phyloP scores from a whole-genome alignment of 2,113 vertebrate genomes.

The Glaucomys volans region DNA sequence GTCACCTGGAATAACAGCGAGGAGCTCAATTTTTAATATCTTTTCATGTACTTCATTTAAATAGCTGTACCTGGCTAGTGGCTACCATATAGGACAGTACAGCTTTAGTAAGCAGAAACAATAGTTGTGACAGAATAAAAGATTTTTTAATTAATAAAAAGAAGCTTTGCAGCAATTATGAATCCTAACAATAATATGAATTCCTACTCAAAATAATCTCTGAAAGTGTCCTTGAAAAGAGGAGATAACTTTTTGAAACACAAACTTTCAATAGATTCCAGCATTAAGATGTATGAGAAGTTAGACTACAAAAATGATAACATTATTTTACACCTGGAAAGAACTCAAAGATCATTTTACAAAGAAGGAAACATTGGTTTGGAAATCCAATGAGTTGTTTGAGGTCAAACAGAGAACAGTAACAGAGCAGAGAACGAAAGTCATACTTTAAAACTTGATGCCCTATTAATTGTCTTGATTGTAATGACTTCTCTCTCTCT shows the following conservation, averaged over 20 bases:
- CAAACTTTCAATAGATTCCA: not conserved
- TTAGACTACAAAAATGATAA: not conserved
- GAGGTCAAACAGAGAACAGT: not conserved
- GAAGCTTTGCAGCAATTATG: not conserved
- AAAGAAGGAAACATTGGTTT: not conserved
- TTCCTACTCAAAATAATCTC: not conserved
- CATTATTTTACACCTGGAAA: slow-evolving; percentile 31
- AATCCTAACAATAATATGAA: not conserved
- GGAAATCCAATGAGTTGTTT: not conserved
- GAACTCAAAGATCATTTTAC: not conserved
- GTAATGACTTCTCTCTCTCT: not conserved
- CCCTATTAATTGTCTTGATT: slow-evolving; percentile 1
- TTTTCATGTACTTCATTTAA: not conserved
- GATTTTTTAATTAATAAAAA: slow-evolving; percentile 49
- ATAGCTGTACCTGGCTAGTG: not conserved
- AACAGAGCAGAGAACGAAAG: not conserved
- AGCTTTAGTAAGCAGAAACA: not conserved
- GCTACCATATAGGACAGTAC: not conserved
- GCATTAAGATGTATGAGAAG: not conserved
- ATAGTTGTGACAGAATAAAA: not conserved
- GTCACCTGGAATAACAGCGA: too few species aligned
- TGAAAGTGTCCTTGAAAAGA: not conserved
- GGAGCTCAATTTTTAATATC: too few species aligned
- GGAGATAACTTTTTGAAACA: not conserved
- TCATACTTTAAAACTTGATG: not conserved